These are phyloP conservation scores for Megathymus violae DNA, from an alignment of 1,140 invertebrate genomes.

Conservation along the genomic window DNA sequence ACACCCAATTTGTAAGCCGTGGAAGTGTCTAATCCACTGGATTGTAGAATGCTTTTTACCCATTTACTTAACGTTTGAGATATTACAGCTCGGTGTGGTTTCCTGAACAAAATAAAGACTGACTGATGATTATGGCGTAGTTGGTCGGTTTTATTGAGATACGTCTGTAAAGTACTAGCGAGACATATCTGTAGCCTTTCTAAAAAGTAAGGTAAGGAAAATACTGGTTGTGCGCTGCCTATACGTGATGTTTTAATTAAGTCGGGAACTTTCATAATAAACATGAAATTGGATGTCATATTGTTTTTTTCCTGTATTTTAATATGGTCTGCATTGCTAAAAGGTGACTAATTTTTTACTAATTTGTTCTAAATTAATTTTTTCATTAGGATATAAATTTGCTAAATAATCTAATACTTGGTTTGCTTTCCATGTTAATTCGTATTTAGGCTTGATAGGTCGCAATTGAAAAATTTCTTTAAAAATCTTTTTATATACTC, in stretches of 20 bases:
- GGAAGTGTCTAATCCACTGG: conserved; percentile 22
- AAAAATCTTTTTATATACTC: conserved; percentile 36
- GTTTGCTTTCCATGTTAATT: conserved; percentile 28
- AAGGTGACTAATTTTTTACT: conserved; percentile 13
- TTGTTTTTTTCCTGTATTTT: conserved; percentile 12
- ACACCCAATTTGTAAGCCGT: conserved; percentile 5
- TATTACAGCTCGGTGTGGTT: conserved; percentile 18
- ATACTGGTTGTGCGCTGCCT: background rate
- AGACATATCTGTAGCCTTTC: background rate
- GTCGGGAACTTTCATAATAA: background rate
- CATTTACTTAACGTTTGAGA: conserved; percentile 26
- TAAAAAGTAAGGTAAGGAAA: background rate
- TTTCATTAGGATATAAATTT: background rate
- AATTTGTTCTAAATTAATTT: background rate
- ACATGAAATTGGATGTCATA: background rate
- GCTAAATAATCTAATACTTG: conserved; percentile 19
- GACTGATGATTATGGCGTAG: background rate
- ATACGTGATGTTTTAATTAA: background rate
- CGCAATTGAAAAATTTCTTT: conserved; percentile 36
- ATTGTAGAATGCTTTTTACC: conserved; percentile 1
- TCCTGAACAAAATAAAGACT: conserved; percentile 26
- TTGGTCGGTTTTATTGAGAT: background rate
- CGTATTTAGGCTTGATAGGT: conserved; percentile 31
- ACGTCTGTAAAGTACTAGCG: background rate
- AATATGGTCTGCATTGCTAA: conserved; percentile 17